Evolutionary conservation across 2,888 invertebrate species (phyloP), one percentile per base, ranked within the genome.

Genomic region (Cheilosia soror): DNA sequence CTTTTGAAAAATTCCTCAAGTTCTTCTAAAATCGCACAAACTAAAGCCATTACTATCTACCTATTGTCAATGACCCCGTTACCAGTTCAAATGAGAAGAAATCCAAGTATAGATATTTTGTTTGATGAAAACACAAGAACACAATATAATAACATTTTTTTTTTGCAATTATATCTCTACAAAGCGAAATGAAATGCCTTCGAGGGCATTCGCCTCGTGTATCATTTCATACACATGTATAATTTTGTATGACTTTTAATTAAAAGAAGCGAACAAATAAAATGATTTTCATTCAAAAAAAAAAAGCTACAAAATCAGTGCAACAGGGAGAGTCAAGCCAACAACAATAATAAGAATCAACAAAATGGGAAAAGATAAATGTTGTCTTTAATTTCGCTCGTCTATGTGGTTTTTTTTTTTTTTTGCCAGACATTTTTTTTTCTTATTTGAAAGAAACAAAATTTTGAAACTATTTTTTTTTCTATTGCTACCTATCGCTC

Each of bases 31-130:
- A 62, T 42, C 15, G 40, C 42, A 42, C 31, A 62, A 20, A 62
- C 53, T 33, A 37, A 51, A 53, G 42, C 40, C 20, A 15, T 15
- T 20, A 47, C 47, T 7, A 42, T 73, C 37, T 73, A 62, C 72
- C 72, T 63, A 73, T 73, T 73, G 63, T 47, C 73, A 65, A 73
- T 73, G 73, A 73, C 73, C 73, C 37, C 55, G 47, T 65, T 73
- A 33, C 57, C 57, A 44, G 44, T 57, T 55, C 25, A n/a, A 33
- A 57, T 63, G 29, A 44, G 25, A 25, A 49, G 40, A 66, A 51
- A 40, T 40, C 13, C 49, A 49, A 15, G 13, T 13, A n/a, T n/a
- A 20, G 20, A 49, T 49, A 20, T 9, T 13, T 13, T 27, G 9
- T 31, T 20, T n/a, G 31, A 25, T 31, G 47, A 25, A 31, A 47